Conservation (phyloP, 2,888 invertebrate genomes). For the Ecdyonurus torrentis region DNA sequence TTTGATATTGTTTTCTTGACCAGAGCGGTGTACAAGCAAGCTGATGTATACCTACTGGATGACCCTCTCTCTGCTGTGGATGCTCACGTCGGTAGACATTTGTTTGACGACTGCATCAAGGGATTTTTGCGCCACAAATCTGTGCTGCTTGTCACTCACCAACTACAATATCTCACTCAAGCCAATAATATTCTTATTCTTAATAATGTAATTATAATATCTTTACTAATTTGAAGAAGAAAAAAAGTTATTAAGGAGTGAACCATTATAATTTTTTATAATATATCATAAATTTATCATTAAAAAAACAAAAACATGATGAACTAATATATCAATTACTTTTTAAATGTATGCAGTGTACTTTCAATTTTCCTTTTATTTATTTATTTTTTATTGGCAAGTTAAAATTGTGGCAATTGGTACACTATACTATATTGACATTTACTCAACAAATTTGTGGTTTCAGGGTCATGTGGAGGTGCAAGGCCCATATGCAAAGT, state of each 20-base stretch:
- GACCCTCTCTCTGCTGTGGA: constrained; percentile 45
- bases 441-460: too few species aligned
- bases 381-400: too few species aligned
- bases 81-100: constrained; percentile 40
- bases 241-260: not conserved
- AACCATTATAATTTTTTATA: not conserved
- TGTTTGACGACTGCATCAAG: constrained; percentile 33
- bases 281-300: not conserved
- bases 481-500: constrained; percentile 23
- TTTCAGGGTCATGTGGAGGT: constrained; percentile 20
- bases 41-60: constrained; percentile 45
- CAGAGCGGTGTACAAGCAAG: constrained; percentile 39
- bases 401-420: too few species aligned
- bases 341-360: too few species aligned
- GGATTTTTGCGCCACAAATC: constrained; percentile 46
- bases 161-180: constrained; percentile 55
- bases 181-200: constrained; percentile 46
- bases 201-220: constrained; percentile 42
- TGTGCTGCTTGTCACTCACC: constrained; percentile 66
- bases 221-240: not conserved
- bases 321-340: too few species aligned
- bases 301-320: constrained; percentile 1
- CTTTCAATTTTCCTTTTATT: too few species aligned
- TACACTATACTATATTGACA: too few species aligned
- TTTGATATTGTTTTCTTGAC: too few species aligned